Evolutionary conservation across 2,797 vertebrate genomes (phyloP), one percentile per base, ranked within the genome.

Genomic region (Lemur catta): DNA sequence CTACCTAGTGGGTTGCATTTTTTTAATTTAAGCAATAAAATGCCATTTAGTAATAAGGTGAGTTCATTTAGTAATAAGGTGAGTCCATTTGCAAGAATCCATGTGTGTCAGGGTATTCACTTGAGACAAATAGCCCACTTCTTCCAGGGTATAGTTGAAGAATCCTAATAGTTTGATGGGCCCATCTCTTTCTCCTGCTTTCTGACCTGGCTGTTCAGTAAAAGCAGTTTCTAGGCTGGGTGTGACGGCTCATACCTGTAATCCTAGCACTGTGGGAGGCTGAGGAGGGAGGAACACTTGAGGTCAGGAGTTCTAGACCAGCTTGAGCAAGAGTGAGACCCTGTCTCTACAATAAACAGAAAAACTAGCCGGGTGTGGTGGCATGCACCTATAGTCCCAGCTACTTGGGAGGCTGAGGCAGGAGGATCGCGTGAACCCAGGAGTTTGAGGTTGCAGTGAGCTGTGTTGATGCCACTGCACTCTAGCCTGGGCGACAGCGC

Each of bases 21-120:
- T 91, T 72, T 87, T 63, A 82, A 84, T 3, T 75, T 75, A 86
- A 95, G 52, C 35, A 94, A 89, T 33, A 6, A 48, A 59, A 86
- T 92, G 46, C 8, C 86, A 63, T 78, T 98, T 97, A 97, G 7
- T 88, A 65, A 79, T 7, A 35, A 86, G 41, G 14, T 38, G n/a
- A n/a, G n/a, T 50, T 7, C 86, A 63, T 78, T 98, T 97, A 97
- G 6, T 88, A 65, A 79, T 7, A 35, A 86, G 41, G 15, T 38
- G 13, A 91, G 24, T 38, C 30, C 17, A 41, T 33, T 92, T 74
- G 26, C 10, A 55, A 61, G 22, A 78, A 28, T 74, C 22, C 28
- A 1, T 48, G 3, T 43, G 28, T 14, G 11, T 88, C 17, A 79
- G 38, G 22, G 55, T 10, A 48, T 9, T 20, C 22, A 75, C 18